Evolutionary conservation across 1,140 invertebrate genomes (phyloP).

Genomic region (Procambarus clarkii): DNA sequence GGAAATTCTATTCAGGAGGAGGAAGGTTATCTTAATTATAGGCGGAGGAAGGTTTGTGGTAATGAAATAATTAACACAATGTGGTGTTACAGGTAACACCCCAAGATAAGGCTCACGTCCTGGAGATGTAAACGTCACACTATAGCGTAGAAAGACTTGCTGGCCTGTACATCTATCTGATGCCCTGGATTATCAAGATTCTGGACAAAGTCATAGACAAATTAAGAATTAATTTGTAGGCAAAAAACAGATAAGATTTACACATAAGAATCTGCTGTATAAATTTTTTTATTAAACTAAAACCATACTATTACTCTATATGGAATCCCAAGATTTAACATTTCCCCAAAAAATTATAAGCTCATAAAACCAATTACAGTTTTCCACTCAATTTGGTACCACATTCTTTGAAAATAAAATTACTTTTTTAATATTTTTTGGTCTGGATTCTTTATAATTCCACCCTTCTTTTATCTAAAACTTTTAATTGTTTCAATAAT

Average conservation of each 20-base stretch:
- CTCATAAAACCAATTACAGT: no score
- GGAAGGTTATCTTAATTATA: background rate
- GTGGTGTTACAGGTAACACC: background rate
- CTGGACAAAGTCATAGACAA: background rate
- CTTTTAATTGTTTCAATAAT: no score
- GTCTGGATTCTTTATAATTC: no score
- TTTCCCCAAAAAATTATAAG: no score
- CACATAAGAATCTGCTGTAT: background rate
- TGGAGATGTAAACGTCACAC: background rate
- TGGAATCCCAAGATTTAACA: no score
- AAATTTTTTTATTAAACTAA: background rate
- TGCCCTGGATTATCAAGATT: background rate
- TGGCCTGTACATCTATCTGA: slow-evolving; percentile 11
- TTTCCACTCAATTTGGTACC: no score
- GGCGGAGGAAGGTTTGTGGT: background rate
- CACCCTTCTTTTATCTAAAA: no score
- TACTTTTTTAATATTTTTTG: no score
- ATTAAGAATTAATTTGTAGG: background rate
- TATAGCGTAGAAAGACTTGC: background rate
- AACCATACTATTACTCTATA: background rate
- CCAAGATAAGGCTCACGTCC: background rate
- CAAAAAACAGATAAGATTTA: background rate
- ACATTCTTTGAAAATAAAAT: no score
- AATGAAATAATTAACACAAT: background rate
- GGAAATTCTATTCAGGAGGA: background rate